These are phyloP conservation scores for Cyphomyrus discorhynchus DNA, from an alignment of 2,113 vertebrate genomes.

Conservation along the genomic window DNA sequence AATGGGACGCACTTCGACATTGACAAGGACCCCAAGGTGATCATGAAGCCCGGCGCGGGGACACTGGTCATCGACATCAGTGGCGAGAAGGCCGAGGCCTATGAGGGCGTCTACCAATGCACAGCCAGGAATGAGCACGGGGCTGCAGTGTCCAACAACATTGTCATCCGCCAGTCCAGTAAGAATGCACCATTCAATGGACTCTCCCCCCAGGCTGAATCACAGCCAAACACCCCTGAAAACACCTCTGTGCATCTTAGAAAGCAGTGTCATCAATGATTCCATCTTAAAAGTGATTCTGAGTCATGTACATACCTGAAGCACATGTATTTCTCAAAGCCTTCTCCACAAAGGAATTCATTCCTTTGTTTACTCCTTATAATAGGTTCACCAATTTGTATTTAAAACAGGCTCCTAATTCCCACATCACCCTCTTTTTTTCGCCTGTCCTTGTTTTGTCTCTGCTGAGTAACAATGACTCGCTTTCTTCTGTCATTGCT, in stretches of 20 bases:
- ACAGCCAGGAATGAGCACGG: conserved; percentile 84
- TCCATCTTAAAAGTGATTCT: neutral
- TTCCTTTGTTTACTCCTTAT: neutral
- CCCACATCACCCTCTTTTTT: neutral
- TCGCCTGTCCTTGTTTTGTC: neutral
- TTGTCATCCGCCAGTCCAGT: conserved; percentile 87
- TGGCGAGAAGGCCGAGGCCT: conserved; percentile 81
- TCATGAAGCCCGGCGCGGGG: conserved; percentile 80
- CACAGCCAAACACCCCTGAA: neutral
- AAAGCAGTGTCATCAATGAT: neutral
- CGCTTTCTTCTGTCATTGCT: neutral
- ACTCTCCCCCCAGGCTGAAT: neutral
- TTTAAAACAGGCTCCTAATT: neutral
- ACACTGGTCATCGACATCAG: conserved; percentile 86
- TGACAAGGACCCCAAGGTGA: conserved; percentile 81
- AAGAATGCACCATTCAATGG: conserved; percentile 39
- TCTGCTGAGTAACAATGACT: neutral
- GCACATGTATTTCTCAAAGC: neutral
- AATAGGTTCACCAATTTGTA: neutral
- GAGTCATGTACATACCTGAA: neutral
- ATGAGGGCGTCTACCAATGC: conserved; percentile 92
- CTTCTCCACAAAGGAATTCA: neutral
- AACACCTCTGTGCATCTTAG: neutral
- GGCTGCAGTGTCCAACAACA: conserved; percentile 84
- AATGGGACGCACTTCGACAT: conserved; percentile 92